Evolutionary conservation across 2,888 invertebrate genomes (phyloP), one percentile per base, ranked within the genome.

Genomic region (Temnothorax ravouxi): DNA sequence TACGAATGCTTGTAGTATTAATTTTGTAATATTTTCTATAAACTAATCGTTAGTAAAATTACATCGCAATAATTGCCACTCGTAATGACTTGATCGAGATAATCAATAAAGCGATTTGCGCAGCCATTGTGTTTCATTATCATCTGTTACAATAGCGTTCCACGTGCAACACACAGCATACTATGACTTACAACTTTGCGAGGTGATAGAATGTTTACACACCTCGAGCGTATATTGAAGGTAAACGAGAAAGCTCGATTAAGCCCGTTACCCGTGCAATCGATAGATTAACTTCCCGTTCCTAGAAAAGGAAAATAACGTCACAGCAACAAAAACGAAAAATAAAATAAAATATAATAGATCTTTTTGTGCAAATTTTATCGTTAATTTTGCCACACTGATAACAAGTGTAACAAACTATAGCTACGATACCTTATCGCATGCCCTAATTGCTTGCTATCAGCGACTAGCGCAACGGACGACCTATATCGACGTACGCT

Each of bases 401-500:
- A 25, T 69, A 34, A 34, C 29, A 21, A 21, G 13, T 11, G 21
- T 25, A 15, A 44, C 59, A 38, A 41, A 54, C 8, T 41, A 21
- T 41, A 21, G 56, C 6, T 44, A 34, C 34, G 21, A 18, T 47
- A 21, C 5, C 21, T 71, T 61, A 80, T 80, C 38, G 6, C 59
- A 80, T 80, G 41, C 66, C 62, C 71, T 67, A 84, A 84, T 82
- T 86, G 72, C 79, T 38, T 25, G 56, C 72, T 67, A 85, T 88
- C 77, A 77, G 74, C 44, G 74, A 69, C 34, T 29, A 83, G 76
- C 72, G n/a, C 61, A 71, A 72, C 85, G 56, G 18, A 61, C 76
- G 80, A 64, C 71, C 84, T 83, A 74, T 52, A 85, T 89, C 67
- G 67, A 62, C 50, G 75, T 56, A 82, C 81, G 84, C 54, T 80